A percentile compares a stretch with the other conserved stretches of the same genome.
Conservation (phyloP, 2,888 invertebrate genomes). For the Ophion ellenae region DNA sequence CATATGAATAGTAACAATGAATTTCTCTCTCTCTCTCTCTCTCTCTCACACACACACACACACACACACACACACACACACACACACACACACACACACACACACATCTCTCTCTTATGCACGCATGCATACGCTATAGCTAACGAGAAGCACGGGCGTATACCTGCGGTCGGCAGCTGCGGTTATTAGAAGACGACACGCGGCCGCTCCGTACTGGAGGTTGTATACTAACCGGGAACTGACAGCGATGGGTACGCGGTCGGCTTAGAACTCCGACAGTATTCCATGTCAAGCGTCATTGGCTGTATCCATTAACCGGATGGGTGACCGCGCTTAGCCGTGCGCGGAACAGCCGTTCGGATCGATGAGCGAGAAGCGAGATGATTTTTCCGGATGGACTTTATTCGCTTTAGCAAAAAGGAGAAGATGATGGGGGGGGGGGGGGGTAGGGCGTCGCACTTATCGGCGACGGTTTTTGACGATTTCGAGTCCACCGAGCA, state of each 20-base stretch:
- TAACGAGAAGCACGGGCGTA: slow-evolving; percentile 6
- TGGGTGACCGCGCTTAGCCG: neutral
- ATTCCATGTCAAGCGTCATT: neutral
- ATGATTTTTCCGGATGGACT: neutral
- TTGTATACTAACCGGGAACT: slow-evolving; percentile 15
- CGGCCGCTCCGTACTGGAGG: neutral
- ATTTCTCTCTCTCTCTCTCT: too few relatives aligned
- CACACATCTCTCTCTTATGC: too few relatives aligned
- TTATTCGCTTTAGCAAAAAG: too few relatives aligned
- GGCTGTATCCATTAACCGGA: slow-evolving; percentile 10
- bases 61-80: neutral
- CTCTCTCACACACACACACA: too few relatives aligned
- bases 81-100: too few relatives aligned
- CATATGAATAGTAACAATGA: too few relatives aligned
- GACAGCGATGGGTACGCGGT: slow-evolving; percentile 17
- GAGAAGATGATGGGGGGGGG: too few relatives aligned
- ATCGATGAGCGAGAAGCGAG: neutral
- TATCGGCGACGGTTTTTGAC: too few relatives aligned
- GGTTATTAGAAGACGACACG: slow-evolving; percentile 38
- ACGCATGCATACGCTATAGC: neutral
- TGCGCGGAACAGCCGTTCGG: neutral
- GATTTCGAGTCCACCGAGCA: too few relatives aligned
- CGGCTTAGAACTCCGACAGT: slow-evolving; percentile 12
- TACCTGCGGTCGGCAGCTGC: slow-evolving; percentile 37
- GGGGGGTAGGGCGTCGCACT: too few relatives aligned